Conservation (phyloP, 2,888 invertebrate genomes). For the Choristoneura rosaceana region DNA sequence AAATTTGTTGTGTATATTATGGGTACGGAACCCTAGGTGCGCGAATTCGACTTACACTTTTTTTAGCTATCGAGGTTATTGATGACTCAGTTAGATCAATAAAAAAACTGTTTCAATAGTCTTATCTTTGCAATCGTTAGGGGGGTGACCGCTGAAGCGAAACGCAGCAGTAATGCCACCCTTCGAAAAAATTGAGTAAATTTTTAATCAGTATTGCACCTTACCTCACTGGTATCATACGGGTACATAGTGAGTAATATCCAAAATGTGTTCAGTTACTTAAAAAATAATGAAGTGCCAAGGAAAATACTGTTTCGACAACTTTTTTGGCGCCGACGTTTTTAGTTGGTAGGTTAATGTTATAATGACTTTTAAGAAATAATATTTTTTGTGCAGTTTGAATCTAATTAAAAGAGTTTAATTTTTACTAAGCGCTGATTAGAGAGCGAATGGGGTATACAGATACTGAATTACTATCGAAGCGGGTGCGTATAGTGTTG, state of each 20-base stretch:
- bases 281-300: not conserved
- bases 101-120: constrained; percentile 52
- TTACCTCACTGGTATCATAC: constrained; percentile 53
- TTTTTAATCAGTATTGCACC: constrained; percentile 64
- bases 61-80: not conserved
- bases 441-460: not conserved
- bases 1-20: too few species aligned
- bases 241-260: constrained; percentile 44
- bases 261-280: constrained; percentile 45
- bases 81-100: constrained; percentile 42
- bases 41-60: too few species aligned
- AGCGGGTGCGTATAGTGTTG: constrained; percentile 23
- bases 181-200: constrained; percentile 59
- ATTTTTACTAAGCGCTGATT: not conserved
- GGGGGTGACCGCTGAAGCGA: constrained; percentile 69
- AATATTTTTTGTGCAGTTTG: too few species aligned
- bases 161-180: constrained; percentile 55
- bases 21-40: too few species aligned
- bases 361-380: too few species aligned
- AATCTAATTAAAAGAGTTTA: not conserved
- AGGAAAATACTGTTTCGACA: too few species aligned
- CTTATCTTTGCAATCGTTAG: constrained; percentile 50
- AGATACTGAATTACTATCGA: not conserved
- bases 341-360: too few species aligned
- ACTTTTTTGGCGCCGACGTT: too few species aligned